phyloP scores from a whole-genome alignment of 2,797 vertebrate species.

The Cacajao melanocephalus region DNA sequence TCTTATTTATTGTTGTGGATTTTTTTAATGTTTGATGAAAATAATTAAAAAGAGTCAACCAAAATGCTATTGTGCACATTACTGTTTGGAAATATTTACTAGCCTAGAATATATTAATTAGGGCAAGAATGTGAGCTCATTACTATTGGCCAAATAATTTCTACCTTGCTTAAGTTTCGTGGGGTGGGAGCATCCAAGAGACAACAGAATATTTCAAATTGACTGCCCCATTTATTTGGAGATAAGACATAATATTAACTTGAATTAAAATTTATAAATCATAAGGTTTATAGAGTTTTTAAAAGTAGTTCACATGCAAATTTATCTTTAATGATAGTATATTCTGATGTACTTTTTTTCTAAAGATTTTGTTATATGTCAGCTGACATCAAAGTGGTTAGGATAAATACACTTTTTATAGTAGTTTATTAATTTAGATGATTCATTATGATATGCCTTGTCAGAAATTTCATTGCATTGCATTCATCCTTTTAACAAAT shows the following conservation, averaged over 20 bases:
- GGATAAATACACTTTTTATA: background rate
- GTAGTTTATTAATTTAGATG: background rate
- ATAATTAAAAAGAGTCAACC: background rate
- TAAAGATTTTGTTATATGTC: background rate
- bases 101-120: background rate
- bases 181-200: background rate
- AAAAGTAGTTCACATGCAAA: background rate
- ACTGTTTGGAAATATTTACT: background rate
- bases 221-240: background rate
- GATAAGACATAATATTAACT: background rate
- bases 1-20: background rate
- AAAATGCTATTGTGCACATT: background rate
- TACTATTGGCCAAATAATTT: background rate
- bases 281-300: background rate
- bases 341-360: background rate
- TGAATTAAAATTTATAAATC: slow-evolving; percentile 13
- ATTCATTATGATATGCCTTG: background rate
- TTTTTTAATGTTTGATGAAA: background rate
- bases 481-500: background rate
- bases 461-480: background rate
- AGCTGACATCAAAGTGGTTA: background rate
- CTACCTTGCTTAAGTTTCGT: background rate
- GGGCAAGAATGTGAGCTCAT: background rate
- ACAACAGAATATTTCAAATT: background rate
- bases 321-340: background rate